Conservation (phyloP, 2,113 vertebrate species). For the Cyrtonyx montezumae region DNA sequence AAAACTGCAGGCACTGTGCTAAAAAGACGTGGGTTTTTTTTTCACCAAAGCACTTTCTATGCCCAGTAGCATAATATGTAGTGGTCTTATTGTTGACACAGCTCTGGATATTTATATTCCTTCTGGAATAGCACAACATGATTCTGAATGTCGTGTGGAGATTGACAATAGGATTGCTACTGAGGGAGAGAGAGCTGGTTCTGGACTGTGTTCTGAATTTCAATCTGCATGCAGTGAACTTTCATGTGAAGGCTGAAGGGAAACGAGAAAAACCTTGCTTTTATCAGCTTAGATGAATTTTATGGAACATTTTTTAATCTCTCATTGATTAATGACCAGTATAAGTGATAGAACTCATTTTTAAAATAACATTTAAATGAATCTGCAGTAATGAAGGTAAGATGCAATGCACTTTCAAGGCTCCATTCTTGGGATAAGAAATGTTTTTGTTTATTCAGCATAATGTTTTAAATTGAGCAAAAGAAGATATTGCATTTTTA, state of each 20-base stretch:
- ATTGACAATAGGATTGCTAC: constrained; percentile 43
- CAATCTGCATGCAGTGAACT: constrained; percentile 37
- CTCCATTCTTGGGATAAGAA: not conserved
- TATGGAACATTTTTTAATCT: not conserved
- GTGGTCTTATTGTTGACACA: constrained; percentile 46
- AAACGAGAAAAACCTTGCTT: not conserved
- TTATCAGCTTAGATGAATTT: not conserved
- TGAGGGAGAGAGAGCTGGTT: constrained; percentile 25
- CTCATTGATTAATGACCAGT: not conserved
- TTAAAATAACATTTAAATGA: not conserved
- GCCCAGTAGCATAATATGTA: not conserved
- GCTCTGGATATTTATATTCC: constrained; percentile 58
- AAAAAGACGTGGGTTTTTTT: not conserved
- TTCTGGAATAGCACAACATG: constrained; percentile 42
- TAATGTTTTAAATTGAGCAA: constrained; percentile 6
- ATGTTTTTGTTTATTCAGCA: constrained; percentile 26
- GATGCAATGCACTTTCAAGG: not conserved
- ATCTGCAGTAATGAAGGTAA: not conserved
- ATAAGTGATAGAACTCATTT: not conserved
- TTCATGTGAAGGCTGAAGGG: not conserved
- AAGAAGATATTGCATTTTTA: not conserved
- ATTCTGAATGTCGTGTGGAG: constrained; percentile 21
- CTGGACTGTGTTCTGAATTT: constrained; percentile 40
- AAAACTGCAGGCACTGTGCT: constrained; percentile 10
- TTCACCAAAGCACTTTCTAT: constrained; percentile 37